phyloP scores from a whole-genome alignment of 2,888 invertebrate species.

The Netelia inedita region DNA sequence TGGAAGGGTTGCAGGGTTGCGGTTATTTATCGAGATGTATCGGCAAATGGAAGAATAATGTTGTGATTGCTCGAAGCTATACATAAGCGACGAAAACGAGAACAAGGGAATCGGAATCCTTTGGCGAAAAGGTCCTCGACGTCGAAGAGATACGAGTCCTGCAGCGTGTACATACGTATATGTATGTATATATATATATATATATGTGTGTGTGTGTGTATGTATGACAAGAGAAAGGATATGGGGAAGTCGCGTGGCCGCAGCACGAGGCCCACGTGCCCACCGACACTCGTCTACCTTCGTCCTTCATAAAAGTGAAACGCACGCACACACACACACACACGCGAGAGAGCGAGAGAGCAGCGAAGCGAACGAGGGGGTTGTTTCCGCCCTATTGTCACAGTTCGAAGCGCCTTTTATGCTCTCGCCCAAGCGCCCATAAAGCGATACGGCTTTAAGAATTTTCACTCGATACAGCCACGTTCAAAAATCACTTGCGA shows the following conservation, averaged over 20 bases:
- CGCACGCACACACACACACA: constrained; percentile 52
- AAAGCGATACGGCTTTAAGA: constrained; percentile 44
- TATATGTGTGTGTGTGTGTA: neutral
- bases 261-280: constrained; percentile 69
- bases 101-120: constrained; percentile 73
- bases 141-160: constrained; percentile 67
- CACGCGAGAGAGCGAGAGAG: constrained; percentile 52
- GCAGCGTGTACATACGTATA: constrained; percentile 72
- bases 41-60: constrained; percentile 78
- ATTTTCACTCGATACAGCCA: neutral
- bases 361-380: constrained; percentile 69
- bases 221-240: constrained; percentile 72
- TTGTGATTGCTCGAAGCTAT: constrained; percentile 71
- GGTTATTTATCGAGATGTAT: constrained; percentile 47
- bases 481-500: neutral
- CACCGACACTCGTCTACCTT: constrained; percentile 66
- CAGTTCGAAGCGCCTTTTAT: constrained; percentile 63
- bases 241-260: constrained; percentile 65
- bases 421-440: constrained; percentile 70
- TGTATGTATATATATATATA: neutral
- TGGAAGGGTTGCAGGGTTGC: constrained; percentile 6
- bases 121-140: constrained; percentile 74
- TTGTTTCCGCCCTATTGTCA: constrained; percentile 77
- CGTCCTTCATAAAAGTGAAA: constrained; percentile 59
- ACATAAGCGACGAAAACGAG: constrained; percentile 22